A percentile compares a stretch with the other conserved stretches of the same genome.
These are phyloP conservation scores for Ornithoptera priamus DNA, from an alignment of 2,888 invertebrate species.

Conservation along the genomic window DNA sequence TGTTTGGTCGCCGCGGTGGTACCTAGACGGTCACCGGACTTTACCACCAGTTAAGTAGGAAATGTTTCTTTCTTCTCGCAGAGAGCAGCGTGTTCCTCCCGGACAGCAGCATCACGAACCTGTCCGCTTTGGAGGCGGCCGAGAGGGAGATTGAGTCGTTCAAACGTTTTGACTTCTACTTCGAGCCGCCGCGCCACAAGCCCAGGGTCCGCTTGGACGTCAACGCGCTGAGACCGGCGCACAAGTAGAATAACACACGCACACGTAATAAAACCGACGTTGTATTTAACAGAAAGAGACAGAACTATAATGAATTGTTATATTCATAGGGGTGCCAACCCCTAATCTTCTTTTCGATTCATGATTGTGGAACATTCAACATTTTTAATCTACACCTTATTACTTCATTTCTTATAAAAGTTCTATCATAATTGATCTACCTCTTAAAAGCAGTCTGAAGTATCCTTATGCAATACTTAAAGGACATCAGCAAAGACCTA, in stretches of 20 bases:
- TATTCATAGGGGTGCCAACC: too few species aligned
- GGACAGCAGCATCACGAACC: slow-evolving; percentile 87
- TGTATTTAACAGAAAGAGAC: neutral
- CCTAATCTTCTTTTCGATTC: too few species aligned
- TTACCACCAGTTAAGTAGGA: too few species aligned
- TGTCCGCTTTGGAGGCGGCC: slow-evolving; percentile 88
- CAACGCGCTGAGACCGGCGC: slow-evolving; percentile 46
- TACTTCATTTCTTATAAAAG: too few species aligned
- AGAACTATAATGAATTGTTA: neutral
- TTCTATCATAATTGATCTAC: too few species aligned
- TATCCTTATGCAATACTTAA: too few species aligned
- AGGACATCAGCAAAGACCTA: too few species aligned
- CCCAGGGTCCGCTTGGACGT: slow-evolving; percentile 66
- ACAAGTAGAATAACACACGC: slow-evolving; percentile 31
- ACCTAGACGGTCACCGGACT: too few species aligned
- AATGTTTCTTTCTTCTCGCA: slow-evolving; percentile 31
- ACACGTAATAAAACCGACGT: neutral
- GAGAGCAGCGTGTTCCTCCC: slow-evolving; percentile 87
- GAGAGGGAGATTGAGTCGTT: slow-evolving; percentile 92
- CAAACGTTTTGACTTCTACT: slow-evolving; percentile 92
- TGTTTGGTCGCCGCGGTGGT: too few species aligned
- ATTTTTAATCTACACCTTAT: too few species aligned
- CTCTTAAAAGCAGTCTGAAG: too few species aligned
- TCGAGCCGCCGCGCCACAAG: slow-evolving; percentile 87
- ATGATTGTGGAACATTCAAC: too few species aligned